Conservation (phyloP, 2,113 vertebrate genomes). For the Carollia perspicillata region DNA sequence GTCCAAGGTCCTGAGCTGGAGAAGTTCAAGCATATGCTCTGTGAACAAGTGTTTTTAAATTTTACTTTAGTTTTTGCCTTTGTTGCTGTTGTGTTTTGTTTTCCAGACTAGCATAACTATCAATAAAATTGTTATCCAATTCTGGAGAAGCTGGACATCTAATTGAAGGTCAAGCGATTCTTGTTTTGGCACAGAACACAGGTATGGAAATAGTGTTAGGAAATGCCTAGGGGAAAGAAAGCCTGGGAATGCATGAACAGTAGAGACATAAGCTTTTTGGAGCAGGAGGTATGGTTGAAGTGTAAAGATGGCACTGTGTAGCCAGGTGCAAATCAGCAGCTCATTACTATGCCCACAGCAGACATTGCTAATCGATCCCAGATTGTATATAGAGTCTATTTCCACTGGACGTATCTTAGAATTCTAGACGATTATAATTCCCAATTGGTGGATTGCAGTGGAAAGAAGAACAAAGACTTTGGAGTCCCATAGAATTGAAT, state of each 20-base stretch:
- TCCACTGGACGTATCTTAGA: neutral
- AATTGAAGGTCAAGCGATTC: neutral
- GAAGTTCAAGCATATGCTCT: neutral
- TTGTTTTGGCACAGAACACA: neutral
- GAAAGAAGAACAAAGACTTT: neutral
- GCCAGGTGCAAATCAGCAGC: neutral
- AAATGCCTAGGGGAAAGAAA: neutral
- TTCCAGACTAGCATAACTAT: neutral
- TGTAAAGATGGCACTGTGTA: neutral
- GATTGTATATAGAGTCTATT: neutral
- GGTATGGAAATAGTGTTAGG: neutral
- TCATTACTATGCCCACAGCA: neutral
- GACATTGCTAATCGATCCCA: neutral
- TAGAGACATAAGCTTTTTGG: neutral
- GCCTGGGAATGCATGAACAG: neutral
- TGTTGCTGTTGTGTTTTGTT: neutral
- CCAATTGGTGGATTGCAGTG: too few relatives aligned
- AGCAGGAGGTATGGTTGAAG: neutral
- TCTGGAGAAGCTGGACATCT: neutral
- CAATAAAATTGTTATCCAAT: neutral
- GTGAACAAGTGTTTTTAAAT: too few relatives aligned
- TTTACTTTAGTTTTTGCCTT: neutral
- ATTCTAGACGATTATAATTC: neutral
- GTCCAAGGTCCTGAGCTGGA: neutral
- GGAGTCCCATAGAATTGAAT: neutral